Evolutionary conservation across 2,113 vertebrate genomes (phyloP).

Genomic region (Pithys albifrons): DNA sequence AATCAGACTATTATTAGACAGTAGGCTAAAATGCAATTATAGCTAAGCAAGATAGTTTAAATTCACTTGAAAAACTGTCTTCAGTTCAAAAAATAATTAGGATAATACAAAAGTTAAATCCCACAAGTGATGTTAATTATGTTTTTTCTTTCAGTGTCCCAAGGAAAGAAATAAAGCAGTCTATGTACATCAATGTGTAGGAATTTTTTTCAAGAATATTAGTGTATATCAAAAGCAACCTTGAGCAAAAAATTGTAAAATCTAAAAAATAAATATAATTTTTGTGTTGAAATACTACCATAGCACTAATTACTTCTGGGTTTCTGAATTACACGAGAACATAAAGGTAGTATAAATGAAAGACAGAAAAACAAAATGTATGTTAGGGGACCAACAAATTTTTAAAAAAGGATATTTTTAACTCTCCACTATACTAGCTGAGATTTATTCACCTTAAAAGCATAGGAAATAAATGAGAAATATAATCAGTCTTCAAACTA

Average conservation of each 20-base stretch:
- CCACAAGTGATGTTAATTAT: neutral
- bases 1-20: neutral
- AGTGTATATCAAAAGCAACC: neutral
- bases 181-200: neutral
- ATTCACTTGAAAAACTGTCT: neutral
- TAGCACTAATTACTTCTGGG: neutral
- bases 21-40: neutral
- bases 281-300: neutral
- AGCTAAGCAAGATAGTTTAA: neutral
- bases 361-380: neutral
- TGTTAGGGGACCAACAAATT: neutral
- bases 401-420: neutral
- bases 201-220: neutral
- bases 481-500: neutral
- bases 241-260: neutral
- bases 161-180: neutral
- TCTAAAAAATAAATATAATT: neutral
- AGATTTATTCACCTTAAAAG: neutral
- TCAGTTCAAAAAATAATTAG: constrained; percentile 11
- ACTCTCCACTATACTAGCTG: neutral
- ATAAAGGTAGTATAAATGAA: neutral
- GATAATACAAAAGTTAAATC: neutral
- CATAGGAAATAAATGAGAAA: neutral
- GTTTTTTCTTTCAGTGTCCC: neutral
- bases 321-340: neutral